Percentiles rank a stretch among this genome's conserved stretches.
Evolutionary conservation across 2,797 vertebrate species (phyloP).

Genomic region (Arnoldichthys spilopterus): DNA sequence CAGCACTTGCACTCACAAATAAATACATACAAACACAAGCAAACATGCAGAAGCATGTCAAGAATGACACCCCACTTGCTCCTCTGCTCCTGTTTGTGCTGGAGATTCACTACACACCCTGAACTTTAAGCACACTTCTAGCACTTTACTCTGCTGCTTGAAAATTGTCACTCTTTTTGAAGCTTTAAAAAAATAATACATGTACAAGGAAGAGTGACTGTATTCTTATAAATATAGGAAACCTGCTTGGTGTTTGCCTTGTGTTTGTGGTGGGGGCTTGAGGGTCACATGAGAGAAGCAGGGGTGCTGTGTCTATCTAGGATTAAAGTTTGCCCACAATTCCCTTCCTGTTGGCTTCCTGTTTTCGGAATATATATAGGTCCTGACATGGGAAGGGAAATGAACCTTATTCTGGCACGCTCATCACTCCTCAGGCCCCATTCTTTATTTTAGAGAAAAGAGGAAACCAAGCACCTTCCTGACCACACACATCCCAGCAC

Average conservation of each 20-base stretch:
- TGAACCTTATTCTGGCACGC: constrained; percentile 57
- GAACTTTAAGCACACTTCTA: not conserved
- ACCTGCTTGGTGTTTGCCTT: not conserved
- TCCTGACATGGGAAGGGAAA: constrained; percentile 68
- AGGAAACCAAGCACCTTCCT: constrained; percentile 62
- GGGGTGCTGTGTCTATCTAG: constrained; percentile 45
- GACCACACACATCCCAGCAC: constrained; percentile 46
- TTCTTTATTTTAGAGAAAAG: constrained; percentile 55
- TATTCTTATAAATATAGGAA: not conserved
- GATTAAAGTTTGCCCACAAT: constrained; percentile 55
- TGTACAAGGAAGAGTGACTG: not conserved
- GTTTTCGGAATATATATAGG: constrained; percentile 66
- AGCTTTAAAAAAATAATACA: not conserved
- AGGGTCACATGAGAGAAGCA: constrained; percentile 9
- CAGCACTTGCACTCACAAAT: not conserved
- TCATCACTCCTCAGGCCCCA: constrained; percentile 55
- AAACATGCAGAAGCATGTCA: constrained; percentile 25
- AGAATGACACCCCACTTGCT: constrained; percentile 57
- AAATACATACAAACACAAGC: not conserved
- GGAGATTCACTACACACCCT: constrained; percentile 6
- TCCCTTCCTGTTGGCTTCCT: constrained; percentile 62
- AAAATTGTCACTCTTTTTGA: not conserved
- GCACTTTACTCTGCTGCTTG: not conserved
- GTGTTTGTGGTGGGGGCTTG: not conserved
- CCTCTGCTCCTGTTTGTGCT: constrained; percentile 36